These are phyloP conservation scores for Physella acuta DNA, from an alignment of 1,140 invertebrate genomes.

Conservation along the genomic window DNA sequence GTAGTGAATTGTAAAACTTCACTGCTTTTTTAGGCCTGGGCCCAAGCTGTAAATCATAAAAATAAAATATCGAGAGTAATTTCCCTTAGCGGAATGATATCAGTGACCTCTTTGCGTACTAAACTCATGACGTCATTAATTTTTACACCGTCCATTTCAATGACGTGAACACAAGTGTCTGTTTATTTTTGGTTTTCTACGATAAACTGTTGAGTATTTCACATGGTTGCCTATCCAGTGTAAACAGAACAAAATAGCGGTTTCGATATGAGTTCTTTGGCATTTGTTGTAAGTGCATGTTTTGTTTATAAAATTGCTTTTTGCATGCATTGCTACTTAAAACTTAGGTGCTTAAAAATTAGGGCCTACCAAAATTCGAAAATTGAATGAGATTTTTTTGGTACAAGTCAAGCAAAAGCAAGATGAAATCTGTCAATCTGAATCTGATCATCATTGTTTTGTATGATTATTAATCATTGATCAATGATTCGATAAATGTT, in stretches of 20 bases:
- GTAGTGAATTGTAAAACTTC: no score
- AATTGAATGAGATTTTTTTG: no score
- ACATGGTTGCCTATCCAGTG: not conserved
- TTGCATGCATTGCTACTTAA: no score
- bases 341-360: no score
- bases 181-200: conserved; percentile 22
- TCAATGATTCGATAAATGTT: no score
- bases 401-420: no score
- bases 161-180: conserved; percentile 19
- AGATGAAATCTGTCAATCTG: no score
- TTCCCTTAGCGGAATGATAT: not conserved
- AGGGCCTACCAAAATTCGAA: no score
- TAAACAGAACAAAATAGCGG: not conserved
- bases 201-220: not conserved
- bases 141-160: conserved; percentile 9
- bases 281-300: conserved; percentile 19
- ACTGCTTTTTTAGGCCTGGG: no score
- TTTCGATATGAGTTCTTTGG: conserved; percentile 20
- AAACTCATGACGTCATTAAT: conserved; percentile 1
- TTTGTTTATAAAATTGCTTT: no score
- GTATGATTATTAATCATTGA: no score
- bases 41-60: not conserved
- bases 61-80: not conserved
- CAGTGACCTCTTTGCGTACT: not conserved
- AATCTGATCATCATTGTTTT: no score